phyloP scores from a whole-genome alignment of 2,888 invertebrate species.

The Entomobrya multifasciata region DNA sequence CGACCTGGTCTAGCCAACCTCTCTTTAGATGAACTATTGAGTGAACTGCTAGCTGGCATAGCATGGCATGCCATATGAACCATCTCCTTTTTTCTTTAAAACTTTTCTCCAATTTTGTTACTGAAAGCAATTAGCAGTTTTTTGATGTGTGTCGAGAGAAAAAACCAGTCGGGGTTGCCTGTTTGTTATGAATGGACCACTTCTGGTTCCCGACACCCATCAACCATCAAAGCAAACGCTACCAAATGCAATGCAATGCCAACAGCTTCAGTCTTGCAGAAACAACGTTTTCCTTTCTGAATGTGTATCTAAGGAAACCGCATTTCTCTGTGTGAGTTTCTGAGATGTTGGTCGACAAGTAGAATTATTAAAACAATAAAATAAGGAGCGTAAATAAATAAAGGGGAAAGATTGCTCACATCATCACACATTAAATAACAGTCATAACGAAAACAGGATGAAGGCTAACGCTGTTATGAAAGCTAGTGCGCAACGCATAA shows the following conservation, averaged over 20 bases:
- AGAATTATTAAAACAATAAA: constrained; percentile 35
- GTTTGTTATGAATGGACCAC: constrained; percentile 33
- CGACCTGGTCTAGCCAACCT: constrained; percentile 10
- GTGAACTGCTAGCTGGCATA: constrained; percentile 12
- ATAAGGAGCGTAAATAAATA: constrained; percentile 3
- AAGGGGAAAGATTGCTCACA: constrained; percentile 32
- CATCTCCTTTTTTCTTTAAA: not conserved
- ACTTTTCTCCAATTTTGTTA: constrained; percentile 54
- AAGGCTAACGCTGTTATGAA: constrained; percentile 51
- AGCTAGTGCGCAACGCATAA: not conserved
- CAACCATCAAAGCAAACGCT: constrained; percentile 3
- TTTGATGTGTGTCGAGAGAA: constrained; percentile 53
- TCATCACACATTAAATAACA: constrained; percentile 8
- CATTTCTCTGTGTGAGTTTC: not conserved
- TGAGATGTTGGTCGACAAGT: constrained; percentile 22
- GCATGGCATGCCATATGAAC: constrained; percentile 9
- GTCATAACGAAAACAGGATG: constrained; percentile 39
- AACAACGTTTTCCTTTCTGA: not conserved
- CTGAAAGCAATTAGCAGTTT: constrained; percentile 58
- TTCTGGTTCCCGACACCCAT: constrained; percentile 19
- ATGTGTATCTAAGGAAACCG: too few species aligned
- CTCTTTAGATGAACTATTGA: too few species aligned
- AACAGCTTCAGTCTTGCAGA: too few species aligned
- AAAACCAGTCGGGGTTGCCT: not conserved
- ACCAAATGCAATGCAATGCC: too few species aligned